A percentile compares a stretch with the other conserved stretches of the same genome.
These are phyloP conservation scores for Pelecanoides urinatrix DNA, from an alignment of 2,113 vertebrate genomes.

Conservation along the genomic window DNA sequence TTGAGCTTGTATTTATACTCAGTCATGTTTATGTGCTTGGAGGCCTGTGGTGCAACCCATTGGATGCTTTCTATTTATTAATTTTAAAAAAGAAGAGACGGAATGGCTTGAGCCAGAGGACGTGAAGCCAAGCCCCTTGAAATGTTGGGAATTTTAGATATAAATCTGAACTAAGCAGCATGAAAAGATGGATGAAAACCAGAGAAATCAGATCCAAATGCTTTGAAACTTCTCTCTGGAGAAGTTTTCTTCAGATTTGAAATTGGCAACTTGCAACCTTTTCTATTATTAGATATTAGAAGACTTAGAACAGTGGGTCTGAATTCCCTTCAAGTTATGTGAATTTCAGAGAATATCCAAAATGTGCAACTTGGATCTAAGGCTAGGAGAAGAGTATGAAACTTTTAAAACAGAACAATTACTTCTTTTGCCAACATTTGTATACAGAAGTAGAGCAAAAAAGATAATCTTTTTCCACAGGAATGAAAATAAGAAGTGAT, in stretches of 20 bases:
- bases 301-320: background rate
- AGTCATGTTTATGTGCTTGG: background rate
- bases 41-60: background rate
- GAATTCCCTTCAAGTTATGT: background rate
- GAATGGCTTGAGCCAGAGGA: background rate
- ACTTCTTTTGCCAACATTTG: background rate
- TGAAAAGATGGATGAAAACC: background rate
- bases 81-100: background rate
- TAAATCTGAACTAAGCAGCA: background rate
- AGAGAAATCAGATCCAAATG: background rate
- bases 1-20: background rate
- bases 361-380: background rate
- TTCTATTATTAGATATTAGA: background rate
- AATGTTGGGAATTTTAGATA: background rate
- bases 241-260: background rate
- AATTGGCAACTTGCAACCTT: background rate
- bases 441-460: background rate
- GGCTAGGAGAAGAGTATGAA: background rate
- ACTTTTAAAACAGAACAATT: background rate
- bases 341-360: background rate
- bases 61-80: background rate
- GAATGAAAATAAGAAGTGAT: background rate
- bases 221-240: background rate
- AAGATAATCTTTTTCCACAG: background rate
- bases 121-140: rapidly evolving